Conservation (phyloP, 2,888 invertebrate genomes). For the Amblyjoppa proteus region DNA sequence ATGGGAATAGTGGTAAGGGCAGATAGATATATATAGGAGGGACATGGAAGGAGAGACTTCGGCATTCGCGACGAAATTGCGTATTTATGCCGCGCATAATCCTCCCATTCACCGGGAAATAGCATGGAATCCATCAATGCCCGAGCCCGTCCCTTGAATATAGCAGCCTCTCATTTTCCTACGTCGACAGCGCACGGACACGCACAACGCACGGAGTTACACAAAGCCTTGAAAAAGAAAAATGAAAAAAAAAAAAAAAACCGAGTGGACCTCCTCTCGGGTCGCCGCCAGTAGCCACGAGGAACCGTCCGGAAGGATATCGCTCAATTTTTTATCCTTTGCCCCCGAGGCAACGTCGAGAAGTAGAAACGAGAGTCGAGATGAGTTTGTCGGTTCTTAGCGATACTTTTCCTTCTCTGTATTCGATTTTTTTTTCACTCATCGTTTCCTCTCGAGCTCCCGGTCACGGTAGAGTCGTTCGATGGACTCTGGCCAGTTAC, state of each 20-base stretch:
- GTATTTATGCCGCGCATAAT: constrained; percentile 84
- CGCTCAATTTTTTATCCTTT: constrained; percentile 79
- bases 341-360: constrained; percentile 42
- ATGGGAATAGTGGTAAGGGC: constrained; percentile 1
- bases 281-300: constrained; percentile 49
- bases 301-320: constrained; percentile 75
- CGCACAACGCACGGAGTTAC: constrained; percentile 69
- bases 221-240: constrained; percentile 78
- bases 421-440: constrained; percentile 43
- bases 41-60: constrained; percentile 56
- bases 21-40: constrained; percentile 24
- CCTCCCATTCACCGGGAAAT: constrained; percentile 80
- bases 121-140: constrained; percentile 83
- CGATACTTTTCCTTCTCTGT: constrained; percentile 53
- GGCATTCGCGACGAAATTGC: constrained; percentile 80
- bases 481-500: constrained; percentile 42
- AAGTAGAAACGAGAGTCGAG: constrained; percentile 28
- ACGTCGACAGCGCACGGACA: constrained; percentile 74
- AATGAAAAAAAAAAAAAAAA: constrained; percentile 72
- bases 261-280: constrained; percentile 74
- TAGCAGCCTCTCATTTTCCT: constrained; percentile 78
- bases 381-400: constrained; percentile 63
- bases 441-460: constrained; percentile 26
- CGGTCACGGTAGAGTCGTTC: constrained; percentile 32
- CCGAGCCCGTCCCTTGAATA: constrained; percentile 62